phyloP scores from a whole-genome alignment of 1,140 invertebrate genomes.

The Aradophagus sp. region DNA sequence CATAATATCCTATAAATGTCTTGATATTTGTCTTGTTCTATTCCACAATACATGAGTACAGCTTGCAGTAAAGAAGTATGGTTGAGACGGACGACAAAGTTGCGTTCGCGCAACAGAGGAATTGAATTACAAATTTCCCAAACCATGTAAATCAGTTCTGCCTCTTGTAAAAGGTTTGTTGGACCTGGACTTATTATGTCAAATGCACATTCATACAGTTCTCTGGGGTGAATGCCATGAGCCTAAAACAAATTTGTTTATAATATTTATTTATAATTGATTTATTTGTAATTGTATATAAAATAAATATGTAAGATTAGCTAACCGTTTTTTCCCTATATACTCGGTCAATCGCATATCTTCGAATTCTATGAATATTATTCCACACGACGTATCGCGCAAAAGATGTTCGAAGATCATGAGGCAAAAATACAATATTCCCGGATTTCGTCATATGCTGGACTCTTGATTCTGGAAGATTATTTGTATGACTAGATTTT shows the following conservation, averaged over 20 bases:
- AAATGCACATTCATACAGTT: slow-evolving; percentile 93
- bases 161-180: slow-evolving; percentile 85
- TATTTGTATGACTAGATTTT: slow-evolving; percentile 77
- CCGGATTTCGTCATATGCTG: slow-evolving; percentile 90
- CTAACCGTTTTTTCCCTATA: slow-evolving; percentile 88
- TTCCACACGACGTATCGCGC: slow-evolving; percentile 89
- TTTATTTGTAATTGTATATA: slow-evolving; percentile 14
- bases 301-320: no score
- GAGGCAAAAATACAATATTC: slow-evolving; percentile 85
- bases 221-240: slow-evolving; percentile 89
- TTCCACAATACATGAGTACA: slow-evolving; percentile 86
- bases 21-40: slow-evolving; percentile 82
- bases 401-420: slow-evolving; percentile 85
- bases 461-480: slow-evolving; percentile 79
- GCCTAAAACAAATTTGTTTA: slow-evolving; percentile 57
- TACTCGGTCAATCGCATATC: slow-evolving; percentile 90
- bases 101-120: slow-evolving; percentile 79
- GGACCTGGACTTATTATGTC: slow-evolving; percentile 88
- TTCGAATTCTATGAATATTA: slow-evolving; percentile 84
- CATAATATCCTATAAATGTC: slow-evolving; percentile 80
- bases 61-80: slow-evolving; percentile 87
- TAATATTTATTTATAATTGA: slow-evolving; percentile 22
- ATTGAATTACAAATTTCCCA: slow-evolving; percentile 86
- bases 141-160: slow-evolving; percentile 86
- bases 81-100: slow-evolving; percentile 86